Conservation (phyloP, 2,888 invertebrate species). For the Oligia latruncula region DNA sequence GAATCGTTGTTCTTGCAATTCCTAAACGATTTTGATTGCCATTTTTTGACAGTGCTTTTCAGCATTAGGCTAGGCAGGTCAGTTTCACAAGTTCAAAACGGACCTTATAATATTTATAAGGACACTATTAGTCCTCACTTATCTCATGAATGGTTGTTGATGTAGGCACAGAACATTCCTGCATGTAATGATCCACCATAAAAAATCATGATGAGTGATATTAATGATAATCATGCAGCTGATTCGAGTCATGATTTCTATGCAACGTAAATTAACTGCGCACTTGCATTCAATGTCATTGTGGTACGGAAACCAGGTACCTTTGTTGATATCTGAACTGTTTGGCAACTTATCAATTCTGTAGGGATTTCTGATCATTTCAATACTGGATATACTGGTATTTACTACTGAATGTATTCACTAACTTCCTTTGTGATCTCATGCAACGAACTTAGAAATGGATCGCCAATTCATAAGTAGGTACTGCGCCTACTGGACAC, state of each 20-base stretch:
- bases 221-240: conserved; percentile 49
- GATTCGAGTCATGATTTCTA: conserved; percentile 45
- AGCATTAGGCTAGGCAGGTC: background rate
- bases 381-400: background rate
- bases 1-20: too few species aligned
- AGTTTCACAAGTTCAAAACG: background rate
- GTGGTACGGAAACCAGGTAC: conserved; percentile 37
- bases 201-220: conserved; percentile 41
- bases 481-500: background rate
- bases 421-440: background rate
- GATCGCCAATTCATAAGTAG: background rate
- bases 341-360: conserved; percentile 19
- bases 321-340: conserved; percentile 34
- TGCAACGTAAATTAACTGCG: conserved; percentile 41
- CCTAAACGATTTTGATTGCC: too few species aligned
- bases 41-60: background rate
- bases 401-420: background rate
- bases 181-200: conserved; percentile 22
- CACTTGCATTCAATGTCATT: conserved; percentile 42
- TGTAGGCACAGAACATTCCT: conserved; percentile 18
- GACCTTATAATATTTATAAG: background rate
- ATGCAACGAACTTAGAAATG: background rate
- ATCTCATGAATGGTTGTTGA: background rate
- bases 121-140: background rate
- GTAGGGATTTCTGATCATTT: conserved; percentile 13